Evolutionary conservation across 1,140 invertebrate genomes (phyloP), one percentile per base, ranked within the genome.

Genomic region (Listronotus oregonensis): DNA sequence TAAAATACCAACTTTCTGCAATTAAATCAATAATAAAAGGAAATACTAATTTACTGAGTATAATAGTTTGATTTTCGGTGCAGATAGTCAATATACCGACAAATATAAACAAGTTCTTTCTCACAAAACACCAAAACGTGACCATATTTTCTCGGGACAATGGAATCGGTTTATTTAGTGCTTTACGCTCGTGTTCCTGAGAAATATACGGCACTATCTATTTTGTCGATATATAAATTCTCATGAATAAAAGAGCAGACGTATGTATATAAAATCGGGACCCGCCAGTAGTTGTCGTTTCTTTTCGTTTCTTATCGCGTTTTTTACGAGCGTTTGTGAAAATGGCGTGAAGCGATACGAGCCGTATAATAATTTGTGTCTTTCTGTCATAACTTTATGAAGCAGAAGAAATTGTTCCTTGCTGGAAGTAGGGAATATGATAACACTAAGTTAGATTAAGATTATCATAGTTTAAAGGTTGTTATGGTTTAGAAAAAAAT

Each of bases 101-200:
- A 17, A 55, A 55, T 42, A 55, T 55, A 55, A 55, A 55, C 52
- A 55, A 39, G 31, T 55, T 55, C 32, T 55, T 39, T n/a, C 27
- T 18, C 27, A 31, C 31, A 34, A 55, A 55, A 55, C 52, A 14
- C 52, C 52, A 31, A 15, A 55, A 55, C 52, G 52, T 55, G 52
- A 55, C 52, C 52, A 55, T 55, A 55, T 55, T 55, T 55, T n/a
- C 31, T 55, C 52, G 31, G 52, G 52, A 55, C 52, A 55, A 55
- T 55, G 52, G 52, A 39, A 55, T 55, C 52, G 52, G 52, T 55
- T 55, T 55, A 55, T 55, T 55, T 55, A 55, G 52, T 55, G 52
- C 52, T 55, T 55, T 55, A 39, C 52, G 52, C 52, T 39, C 52
- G 52, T 55, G 52, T 55, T 40, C 32, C 34, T n/a, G 52, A 21